Evolutionary conservation across 2,797 vertebrate species (phyloP), one percentile per base, ranked within the genome.

Genomic region (Characodon lateralis): DNA sequence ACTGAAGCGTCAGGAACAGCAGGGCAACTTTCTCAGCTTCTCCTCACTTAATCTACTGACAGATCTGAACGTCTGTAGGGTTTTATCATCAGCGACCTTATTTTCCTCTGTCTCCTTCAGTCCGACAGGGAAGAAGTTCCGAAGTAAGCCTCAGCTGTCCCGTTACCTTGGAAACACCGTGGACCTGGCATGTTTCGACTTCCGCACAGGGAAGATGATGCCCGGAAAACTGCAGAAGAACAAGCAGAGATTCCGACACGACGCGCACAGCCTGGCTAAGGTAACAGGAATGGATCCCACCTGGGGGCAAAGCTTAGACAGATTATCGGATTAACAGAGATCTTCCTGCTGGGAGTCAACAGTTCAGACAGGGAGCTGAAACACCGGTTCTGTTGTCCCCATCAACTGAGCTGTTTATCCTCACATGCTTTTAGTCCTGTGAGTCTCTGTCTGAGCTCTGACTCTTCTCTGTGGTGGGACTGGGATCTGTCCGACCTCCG

Each of bases 191-290:
- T 97, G 97, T 90, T 99, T 99, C 87, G 98, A 99, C 95, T 99
- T 98, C 93, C 95, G 98, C 83, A 98, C 97, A 20, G 98, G 98
- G 83, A 98, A 98, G 95, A 97, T 98, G 96, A 97, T 98, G 96
- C 96, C 97, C 20, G 97, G 97, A 88, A 98, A 99, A 89, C 89
- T 98, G 88, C 97, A 97, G 95, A 99, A 98, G 94, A 97, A 95
- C 94, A 98, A 98, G 85, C 97, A 98, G 91, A 96, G 95, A 85
- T 92, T 97, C 26, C 95, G 97, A 83, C 97, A 96, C 26, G 97
- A 99, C 85, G 92, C 93, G 55, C 95, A 97, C 80, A 88, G 74
- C 73, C 55, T 88, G 81, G 72, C 82, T 51, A 94, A 94, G 92
- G 92, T 93, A 91, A 85, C n/a, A 2, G 46, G 56, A 7, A 35